Evolutionary conservation across 2,797 vertebrate species (phyloP), one percentile per base, ranked within the genome.

Genomic region (Girardinus metallicus): DNA sequence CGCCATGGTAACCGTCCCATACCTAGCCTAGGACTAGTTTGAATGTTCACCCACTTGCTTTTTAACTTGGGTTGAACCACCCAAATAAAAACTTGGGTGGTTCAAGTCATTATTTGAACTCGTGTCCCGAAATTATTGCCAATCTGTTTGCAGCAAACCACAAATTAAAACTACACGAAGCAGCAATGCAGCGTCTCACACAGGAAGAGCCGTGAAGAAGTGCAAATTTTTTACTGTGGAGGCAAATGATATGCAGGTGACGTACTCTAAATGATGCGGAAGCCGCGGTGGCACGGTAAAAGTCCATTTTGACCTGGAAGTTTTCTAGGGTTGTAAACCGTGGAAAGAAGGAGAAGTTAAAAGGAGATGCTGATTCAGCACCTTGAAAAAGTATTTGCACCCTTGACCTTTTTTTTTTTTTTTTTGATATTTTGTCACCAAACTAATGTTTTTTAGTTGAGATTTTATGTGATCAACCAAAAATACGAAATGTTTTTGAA

Each of bases 101-200:
- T 80, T 74, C 66, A 70, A 57, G 77, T 86, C 70, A 84, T 83
- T 87, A 79, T 64, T 81, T 85, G 66, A 29, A 8, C 60, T 39
- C 1, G 5, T 74, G 71, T 78, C 74, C 80, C 4, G 71, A 83
- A 84, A 79, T 74, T 44, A 62, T 13, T 62, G 60, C 64, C 11
- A 26, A 41, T 12, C 41, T 36, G 16, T 39, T 66, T 66, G 36
- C 21, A 66, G 34, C 3, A 26, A 13, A 29, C n/a, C 34, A 66
- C 64, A 66, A 39, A 66, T 66, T 66, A 7, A 39, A 49, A 66
- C 36, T 39, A 16, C 21, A 12, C 18, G 23, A 18, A 66, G 57
- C 29, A 66, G 36, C 18, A 39, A 66, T 66, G 23, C 8, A 66
- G 4, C 3, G 36, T 66, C 64, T 1, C 6, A 39, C 64, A 66